These are phyloP conservation scores for Polypedilum vanderplanki DNA, from an alignment of 1,140 invertebrate species.

Conservation along the genomic window DNA sequence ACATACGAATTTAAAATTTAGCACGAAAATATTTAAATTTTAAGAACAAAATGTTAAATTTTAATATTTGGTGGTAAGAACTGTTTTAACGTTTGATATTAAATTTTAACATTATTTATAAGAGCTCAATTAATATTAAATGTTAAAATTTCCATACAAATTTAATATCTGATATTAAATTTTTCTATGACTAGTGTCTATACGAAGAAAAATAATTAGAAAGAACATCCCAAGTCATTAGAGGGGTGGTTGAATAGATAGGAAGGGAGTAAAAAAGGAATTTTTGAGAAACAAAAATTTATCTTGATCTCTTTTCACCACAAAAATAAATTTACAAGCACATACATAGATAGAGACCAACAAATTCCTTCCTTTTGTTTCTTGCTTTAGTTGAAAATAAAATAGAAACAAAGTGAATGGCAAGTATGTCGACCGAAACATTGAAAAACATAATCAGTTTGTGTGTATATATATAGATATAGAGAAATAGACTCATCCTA, in stretches of 20 bases:
- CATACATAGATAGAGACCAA: not conserved
- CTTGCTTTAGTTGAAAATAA: not conserved
- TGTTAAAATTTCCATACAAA: no score
- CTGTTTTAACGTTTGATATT: no score
- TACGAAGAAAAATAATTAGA: no score
- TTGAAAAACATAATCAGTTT: not conserved
- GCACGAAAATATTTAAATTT: no score
- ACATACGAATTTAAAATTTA: no score
- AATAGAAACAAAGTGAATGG: not conserved
- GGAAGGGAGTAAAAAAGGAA: not conserved
- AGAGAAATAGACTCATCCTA: not conserved
- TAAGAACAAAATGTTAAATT: no score
- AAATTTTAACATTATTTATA: no score
- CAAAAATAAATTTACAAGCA: not conserved
- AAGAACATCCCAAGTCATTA: no score
- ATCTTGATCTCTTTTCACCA: slow-evolving; percentile 7
- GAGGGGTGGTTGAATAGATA: not conserved
- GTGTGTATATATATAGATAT: not conserved
- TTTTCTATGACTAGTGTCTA: no score
- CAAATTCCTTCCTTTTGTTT: not conserved
- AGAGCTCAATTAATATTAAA: no score
- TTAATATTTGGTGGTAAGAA: no score
- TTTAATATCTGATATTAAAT: no score
- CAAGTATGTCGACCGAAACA: not conserved
- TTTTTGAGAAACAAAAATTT: slow-evolving; percentile 2